Evolutionary conservation across 2,797 vertebrate species (phyloP).

Genomic region (Hypotaenidia philippensis): DNA sequence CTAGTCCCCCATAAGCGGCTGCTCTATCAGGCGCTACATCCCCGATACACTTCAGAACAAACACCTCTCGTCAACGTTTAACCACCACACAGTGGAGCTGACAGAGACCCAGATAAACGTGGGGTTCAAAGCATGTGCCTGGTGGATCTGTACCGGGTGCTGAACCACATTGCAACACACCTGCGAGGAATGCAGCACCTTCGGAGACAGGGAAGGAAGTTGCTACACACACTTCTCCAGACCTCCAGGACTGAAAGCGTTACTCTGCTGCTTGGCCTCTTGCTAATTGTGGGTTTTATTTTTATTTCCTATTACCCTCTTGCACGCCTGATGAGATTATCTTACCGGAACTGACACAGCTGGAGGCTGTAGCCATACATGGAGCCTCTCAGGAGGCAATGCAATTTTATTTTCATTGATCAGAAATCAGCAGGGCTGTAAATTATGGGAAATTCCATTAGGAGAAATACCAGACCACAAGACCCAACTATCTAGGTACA

Average conservation of each 20-base stretch:
- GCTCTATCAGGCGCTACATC: not conserved
- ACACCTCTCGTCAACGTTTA: not conserved
- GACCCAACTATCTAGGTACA: slow-evolving; percentile 72
- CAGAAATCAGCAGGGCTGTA: slow-evolving; percentile 88
- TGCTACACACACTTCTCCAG: not conserved
- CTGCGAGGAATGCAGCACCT: accelerated
- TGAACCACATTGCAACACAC: accelerated
- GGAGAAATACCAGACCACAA: slow-evolving; percentile 74
- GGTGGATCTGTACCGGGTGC: accelerated
- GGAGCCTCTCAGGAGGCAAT: slow-evolving; percentile 85
- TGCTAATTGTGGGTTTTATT: slow-evolving; percentile 85
- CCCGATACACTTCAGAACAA: not conserved
- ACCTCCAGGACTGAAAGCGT: slow-evolving; percentile 75
- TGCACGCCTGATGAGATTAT: slow-evolving; percentile 85
- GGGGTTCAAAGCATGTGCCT: not conserved
- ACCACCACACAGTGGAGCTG: not conserved
- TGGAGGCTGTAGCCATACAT: slow-evolving; percentile 82
- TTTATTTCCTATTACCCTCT: slow-evolving; percentile 87
- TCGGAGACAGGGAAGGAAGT: accelerated
- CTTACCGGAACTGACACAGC: slow-evolving; percentile 89
- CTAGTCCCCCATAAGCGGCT: accelerated
- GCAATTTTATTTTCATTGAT: slow-evolving; percentile 90
- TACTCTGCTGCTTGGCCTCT: slow-evolving; percentile 76
- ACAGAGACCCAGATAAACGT: not conserved
- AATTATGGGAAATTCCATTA: slow-evolving; percentile 90